Evolutionary conservation across 2,113 vertebrate genomes (phyloP).

Genomic region (Paratilapia polleni): DNA sequence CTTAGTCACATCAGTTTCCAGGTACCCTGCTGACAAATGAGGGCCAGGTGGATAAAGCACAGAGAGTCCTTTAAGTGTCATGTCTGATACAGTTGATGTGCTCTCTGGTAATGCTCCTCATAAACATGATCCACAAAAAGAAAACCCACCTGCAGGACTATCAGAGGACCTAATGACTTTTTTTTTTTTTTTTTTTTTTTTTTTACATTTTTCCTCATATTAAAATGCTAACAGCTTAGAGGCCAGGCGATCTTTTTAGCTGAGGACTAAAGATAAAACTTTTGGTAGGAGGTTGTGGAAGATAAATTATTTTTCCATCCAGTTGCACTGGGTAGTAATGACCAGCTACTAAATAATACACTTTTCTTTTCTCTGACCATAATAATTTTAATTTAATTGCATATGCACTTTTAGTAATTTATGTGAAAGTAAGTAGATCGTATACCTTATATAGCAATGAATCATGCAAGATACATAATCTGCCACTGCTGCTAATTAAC

Average conservation of each 20-base stretch:
- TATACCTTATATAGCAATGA: constrained; percentile 71
- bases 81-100: constrained; percentile 68
- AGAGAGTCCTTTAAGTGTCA: constrained; percentile 70
- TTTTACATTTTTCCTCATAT: neutral
- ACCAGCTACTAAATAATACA: neutral
- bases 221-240: neutral
- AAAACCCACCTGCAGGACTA: constrained; percentile 3
- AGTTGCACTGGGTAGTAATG: neutral
- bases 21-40: constrained; percentile 69
- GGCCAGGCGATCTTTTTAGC: neutral
- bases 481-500: constrained; percentile 67
- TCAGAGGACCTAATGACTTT: neutral
- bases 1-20: neutral
- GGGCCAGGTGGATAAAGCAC: constrained; percentile 73
- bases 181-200: too few relatives aligned
- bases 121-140: constrained; percentile 45
- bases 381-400: neutral
- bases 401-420: neutral
- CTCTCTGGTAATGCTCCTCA: constrained; percentile 66
- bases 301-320: neutral
- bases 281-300: neutral
- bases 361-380: constrained; percentile 1
- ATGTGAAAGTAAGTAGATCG: neutral
- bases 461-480: constrained; percentile 75
- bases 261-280: neutral